Evolutionary conservation across 2,888 invertebrate genomes (phyloP).

Genomic region (Mystacides longicornis): DNA sequence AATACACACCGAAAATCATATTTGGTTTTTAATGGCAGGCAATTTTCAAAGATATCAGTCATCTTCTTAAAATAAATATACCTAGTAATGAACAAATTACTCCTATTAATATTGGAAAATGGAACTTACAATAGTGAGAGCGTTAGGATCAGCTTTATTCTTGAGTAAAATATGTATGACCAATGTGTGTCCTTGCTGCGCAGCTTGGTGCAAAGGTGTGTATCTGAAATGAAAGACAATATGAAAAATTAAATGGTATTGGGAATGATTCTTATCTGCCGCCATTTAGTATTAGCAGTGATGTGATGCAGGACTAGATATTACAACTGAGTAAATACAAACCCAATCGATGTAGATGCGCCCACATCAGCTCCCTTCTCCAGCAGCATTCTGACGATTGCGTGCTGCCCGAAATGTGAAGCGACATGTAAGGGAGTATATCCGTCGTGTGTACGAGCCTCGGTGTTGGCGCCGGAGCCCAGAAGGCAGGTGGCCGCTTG

Average conservation of each 20-base stretch:
- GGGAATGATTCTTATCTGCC: too few relatives aligned
- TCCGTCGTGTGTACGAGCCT: conserved; percentile 72
- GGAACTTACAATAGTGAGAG: conserved; percentile 81
- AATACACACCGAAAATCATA: background rate
- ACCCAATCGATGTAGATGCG: conserved; percentile 66
- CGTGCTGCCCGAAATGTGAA: conserved; percentile 92
- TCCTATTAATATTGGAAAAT: background rate
- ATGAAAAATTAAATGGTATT: too few relatives aligned
- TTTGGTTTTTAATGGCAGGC: too few relatives aligned
- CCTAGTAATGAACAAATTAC: too few relatives aligned
- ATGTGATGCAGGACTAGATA: too few relatives aligned
- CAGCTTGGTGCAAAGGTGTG: conserved; percentile 96
- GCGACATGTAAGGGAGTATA: conserved; percentile 96
- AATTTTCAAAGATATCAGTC: too few relatives aligned
- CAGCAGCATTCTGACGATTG: conserved; percentile 83
- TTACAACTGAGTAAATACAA: conserved; percentile 2
- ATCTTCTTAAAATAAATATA: too few relatives aligned
- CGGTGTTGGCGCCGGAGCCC: conserved; percentile 67
- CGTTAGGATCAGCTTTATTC: conserved; percentile 90
- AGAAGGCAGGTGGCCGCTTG: conserved; percentile 76
- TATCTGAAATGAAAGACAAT: conserved; percentile 46
- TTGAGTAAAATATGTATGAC: conserved; percentile 89
- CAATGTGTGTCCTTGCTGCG: conserved; percentile 95
- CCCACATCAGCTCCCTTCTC: conserved; percentile 86
- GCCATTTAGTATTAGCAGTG: too few relatives aligned